Base-by-base conservation (phyloP, 2,888 invertebrate species). In the Ichneumon xanthorius region DNA sequence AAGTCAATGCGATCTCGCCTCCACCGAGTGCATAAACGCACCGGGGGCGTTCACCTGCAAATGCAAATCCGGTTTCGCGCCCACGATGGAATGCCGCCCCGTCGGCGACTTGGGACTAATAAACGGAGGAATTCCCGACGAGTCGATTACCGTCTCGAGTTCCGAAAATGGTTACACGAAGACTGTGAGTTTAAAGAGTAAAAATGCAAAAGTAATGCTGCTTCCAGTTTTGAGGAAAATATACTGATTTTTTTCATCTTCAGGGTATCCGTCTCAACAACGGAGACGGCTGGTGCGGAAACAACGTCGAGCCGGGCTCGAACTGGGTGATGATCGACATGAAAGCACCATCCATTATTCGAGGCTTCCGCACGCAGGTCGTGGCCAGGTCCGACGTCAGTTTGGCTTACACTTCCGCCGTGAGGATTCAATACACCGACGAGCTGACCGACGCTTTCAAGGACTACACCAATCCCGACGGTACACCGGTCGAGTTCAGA, bases 381-480 rank as follows among this genome's bases (percentile, higher is more conserved):
- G 98, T 98, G 0, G 96, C 96, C 90, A 95, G 98, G 86, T 95
- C 96, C 22, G 98, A 98, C 90, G 97, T 97, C 72, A 97, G 96
- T 89, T 95, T 97, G 82, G 98, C 98, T 0, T 98, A 98, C 91
- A 98, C 98, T 9, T 97, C 98, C 1, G 98, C 98, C 0, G 97
- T 98, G 76, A 96, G 98, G 89, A 96, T 98, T 89, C 95, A 95
- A 90, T 98, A 98, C 92, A 97, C 98, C 0, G 97, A 98, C 91
- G 97, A 98, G 90, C 94, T 98, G 85, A 98, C 98, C 0, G 98
- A 99, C 92, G 95, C 96, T 0, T 98, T 98, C 93, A 97, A 97
- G 94, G 98, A 98, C 91, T 98, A 98, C 92, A 97, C 98, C 2
- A 98, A 98, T 92, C 98, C 98, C 4, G 98, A 98, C 92, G 98